These are phyloP conservation scores for Aradus depressus DNA, from an alignment of 2,888 invertebrate species.

Conservation along the genomic window DNA sequence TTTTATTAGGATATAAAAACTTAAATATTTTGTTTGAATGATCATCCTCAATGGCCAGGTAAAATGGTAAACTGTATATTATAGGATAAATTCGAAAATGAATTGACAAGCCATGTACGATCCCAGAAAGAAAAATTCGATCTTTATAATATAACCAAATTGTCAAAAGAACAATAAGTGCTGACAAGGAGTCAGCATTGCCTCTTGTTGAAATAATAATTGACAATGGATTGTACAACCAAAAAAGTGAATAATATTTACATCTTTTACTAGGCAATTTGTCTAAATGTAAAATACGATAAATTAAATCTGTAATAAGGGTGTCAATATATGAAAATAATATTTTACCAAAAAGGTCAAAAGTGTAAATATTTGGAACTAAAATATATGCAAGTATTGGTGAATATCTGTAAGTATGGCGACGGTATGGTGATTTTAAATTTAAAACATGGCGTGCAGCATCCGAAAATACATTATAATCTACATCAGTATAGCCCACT, in stretches of 20 bases:
- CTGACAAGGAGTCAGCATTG: constrained; percentile 86
- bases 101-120: constrained; percentile 72
- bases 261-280: constrained; percentile 30
- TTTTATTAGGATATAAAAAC: constrained; percentile 49
- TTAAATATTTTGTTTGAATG: constrained; percentile 14
- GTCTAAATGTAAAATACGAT: constrained; percentile 40
- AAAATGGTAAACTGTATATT: constrained; percentile 71
- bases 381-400: constrained; percentile 77
- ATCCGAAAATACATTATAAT: constrained; percentile 93
- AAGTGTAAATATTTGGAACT: constrained; percentile 64
- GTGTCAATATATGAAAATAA: constrained; percentile 74
- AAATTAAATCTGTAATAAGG: constrained; percentile 60
- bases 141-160: constrained; percentile 52
- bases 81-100: constrained; percentile 91
- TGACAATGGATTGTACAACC: constrained; percentile 92
- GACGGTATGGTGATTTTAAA: constrained; percentile 72
- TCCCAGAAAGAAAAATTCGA: constrained; percentile 51
- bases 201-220: constrained; percentile 87
- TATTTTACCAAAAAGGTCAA: constrained; percentile 69
- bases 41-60: constrained; percentile 41
- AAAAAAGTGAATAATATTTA: constrained; percentile 46
- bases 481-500: constrained; percentile 90
- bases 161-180: constrained; percentile 67
- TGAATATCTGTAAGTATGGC: constrained; percentile 90
- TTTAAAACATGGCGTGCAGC: constrained; percentile 68